Conservation (phyloP, 2,888 invertebrate species). For the Pomacea canaliculata region DNA sequence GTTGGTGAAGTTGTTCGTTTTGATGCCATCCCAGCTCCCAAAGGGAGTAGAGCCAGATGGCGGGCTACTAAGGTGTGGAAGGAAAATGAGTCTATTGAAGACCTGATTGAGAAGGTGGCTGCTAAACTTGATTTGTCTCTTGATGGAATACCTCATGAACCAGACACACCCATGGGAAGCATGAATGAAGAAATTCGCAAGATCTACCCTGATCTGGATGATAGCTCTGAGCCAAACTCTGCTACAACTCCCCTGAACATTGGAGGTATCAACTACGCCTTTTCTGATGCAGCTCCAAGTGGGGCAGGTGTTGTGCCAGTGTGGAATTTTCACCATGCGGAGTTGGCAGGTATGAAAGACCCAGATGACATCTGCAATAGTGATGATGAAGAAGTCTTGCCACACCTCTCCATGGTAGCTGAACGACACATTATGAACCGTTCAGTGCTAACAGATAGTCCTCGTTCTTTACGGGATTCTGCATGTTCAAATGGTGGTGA, state of each 20-base stretch:
- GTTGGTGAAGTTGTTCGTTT: slow-evolving; percentile 68
- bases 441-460: slow-evolving; percentile 62
- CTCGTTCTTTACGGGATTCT: slow-evolving; percentile 21
- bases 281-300: slow-evolving; percentile 66
- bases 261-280: slow-evolving; percentile 58
- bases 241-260: slow-evolving; percentile 53
- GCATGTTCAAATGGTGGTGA: slow-evolving; percentile 22
- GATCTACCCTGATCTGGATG: slow-evolving; percentile 61
- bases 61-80: slow-evolving; percentile 69
- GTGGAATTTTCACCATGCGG: slow-evolving; percentile 65
- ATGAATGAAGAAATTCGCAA: slow-evolving; percentile 66
- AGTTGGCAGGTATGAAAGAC: slow-evolving; percentile 58
- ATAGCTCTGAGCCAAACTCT: slow-evolving; percentile 41
- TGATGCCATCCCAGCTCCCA: slow-evolving; percentile 69
- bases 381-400: slow-evolving; percentile 49
- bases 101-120: slow-evolving; percentile 58
- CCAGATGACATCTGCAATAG: slow-evolving; percentile 60
- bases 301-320: slow-evolving; percentile 67
- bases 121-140: slow-evolving; percentile 52
- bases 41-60: slow-evolving; percentile 70
- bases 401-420: slow-evolving; percentile 65
- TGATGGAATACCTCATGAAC: slow-evolving; percentile 44
- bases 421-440: slow-evolving; percentile 67
- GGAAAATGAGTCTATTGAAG: slow-evolving; percentile 65
- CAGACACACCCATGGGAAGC: slow-evolving; percentile 55